Percentiles rank a stretch among this genome's conserved stretches.
phyloP scores from a whole-genome alignment of 2,888 invertebrate genomes.

The Sinotaia quadrata region DNA sequence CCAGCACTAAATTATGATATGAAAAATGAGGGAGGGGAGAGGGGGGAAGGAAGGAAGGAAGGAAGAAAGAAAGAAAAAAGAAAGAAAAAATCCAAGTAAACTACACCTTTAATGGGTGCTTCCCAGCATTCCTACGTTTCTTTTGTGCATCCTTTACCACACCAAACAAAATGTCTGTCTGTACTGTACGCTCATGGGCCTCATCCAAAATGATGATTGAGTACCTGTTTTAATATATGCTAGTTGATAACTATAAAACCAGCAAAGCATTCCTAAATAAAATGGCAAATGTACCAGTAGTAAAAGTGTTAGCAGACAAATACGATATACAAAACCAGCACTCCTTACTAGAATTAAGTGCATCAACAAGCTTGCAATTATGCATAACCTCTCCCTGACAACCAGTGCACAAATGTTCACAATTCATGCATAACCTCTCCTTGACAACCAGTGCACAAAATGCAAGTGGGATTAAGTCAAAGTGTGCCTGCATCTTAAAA shows the following conservation, averaged over 20 bases:
- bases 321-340: not conserved
- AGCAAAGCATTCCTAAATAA: not conserved
- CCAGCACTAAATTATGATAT: too few species aligned
- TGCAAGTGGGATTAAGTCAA: too few species aligned
- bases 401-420: too few species aligned
- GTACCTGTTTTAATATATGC: conserved; percentile 76
- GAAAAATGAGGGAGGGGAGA: too few species aligned
- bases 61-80: not conserved
- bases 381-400: too few species aligned
- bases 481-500: too few species aligned
- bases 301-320: not conserved
- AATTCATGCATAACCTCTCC: too few species aligned
- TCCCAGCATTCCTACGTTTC: conserved; percentile 75
- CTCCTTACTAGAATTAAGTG: too few species aligned
- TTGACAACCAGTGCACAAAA: too few species aligned
- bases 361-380: too few species aligned
- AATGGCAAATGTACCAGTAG: not conserved
- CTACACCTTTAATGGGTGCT: conserved; percentile 56
- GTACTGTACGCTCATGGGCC: conserved; percentile 94
- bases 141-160: conserved; percentile 90
- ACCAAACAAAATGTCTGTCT: conserved; percentile 94
- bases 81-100: not conserved
- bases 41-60: too few species aligned
- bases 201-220: conserved; percentile 91
- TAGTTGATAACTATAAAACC: too few species aligned